These are phyloP conservation scores for Brachionus rotundiformis DNA, from an alignment of 1,140 invertebrate species.

Conservation along the genomic window DNA sequence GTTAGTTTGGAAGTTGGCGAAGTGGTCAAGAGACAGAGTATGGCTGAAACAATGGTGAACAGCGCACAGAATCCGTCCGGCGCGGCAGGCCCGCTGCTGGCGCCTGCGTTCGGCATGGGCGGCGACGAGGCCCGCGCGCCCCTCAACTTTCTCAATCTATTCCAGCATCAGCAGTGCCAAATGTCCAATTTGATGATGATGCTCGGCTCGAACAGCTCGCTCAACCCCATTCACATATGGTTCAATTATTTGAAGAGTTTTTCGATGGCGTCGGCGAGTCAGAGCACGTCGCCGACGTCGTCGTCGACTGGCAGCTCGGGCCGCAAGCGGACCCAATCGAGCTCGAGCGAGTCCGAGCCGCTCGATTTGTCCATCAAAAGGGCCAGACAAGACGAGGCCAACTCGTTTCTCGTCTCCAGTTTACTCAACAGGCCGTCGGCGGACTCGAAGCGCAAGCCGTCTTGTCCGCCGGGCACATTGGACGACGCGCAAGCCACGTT, in stretches of 20 bases:
- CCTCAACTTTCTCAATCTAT: neutral
- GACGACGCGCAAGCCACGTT: neutral
- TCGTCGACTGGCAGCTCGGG: neutral
- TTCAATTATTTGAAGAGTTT: constrained; percentile 49
- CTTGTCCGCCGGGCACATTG: neutral
- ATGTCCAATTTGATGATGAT: neutral
- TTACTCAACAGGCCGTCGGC: neutral
- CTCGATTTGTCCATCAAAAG: constrained; percentile 42
- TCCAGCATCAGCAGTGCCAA: constrained; percentile 43
- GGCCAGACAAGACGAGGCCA: neutral
- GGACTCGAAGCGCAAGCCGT: neutral
- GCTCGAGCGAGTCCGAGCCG: neutral
- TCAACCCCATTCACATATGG: constrained; percentile 4
- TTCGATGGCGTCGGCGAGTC: neutral
- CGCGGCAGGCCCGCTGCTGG: no score
- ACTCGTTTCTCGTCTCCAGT: constrained; percentile 24
- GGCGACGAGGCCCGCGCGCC: neutral
- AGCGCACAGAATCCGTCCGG: neutral
- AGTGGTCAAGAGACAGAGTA: constrained; percentile 24
- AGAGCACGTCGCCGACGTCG: neutral
- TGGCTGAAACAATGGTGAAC: no score
- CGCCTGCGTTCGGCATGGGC: neutral
- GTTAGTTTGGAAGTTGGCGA: constrained; percentile 41
- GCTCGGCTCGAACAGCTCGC: neutral
- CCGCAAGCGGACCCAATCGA: neutral